phyloP scores from a whole-genome alignment of 2,888 invertebrate species.

The Camptogramma bilineatum region DNA sequence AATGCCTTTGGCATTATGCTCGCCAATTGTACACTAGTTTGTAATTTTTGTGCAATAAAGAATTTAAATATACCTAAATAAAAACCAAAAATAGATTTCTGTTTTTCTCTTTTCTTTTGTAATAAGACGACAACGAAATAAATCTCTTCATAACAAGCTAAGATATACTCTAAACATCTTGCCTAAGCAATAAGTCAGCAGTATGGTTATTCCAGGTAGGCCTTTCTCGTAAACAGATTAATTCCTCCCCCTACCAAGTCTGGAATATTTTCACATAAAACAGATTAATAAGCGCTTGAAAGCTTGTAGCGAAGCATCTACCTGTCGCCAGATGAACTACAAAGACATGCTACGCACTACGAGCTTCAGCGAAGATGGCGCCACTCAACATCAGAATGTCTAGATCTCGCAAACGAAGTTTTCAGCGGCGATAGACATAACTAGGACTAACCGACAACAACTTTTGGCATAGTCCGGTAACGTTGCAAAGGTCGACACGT shows the following conservation, averaged over 20 bases:
- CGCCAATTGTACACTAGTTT: too few species aligned
- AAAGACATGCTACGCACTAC: too few species aligned
- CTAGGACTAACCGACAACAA: too few species aligned
- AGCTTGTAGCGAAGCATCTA: neutral
- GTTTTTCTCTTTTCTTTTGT: neutral
- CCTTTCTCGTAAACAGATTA: conserved; percentile 76
- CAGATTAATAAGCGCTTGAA: neutral
- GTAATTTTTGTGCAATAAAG: too few species aligned
- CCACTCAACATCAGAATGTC: too few species aligned
- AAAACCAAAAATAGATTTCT: neutral
- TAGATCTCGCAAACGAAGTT: too few species aligned
- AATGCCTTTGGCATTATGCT: too few species aligned
- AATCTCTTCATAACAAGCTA: conserved; percentile 9
- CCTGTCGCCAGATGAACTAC: too few species aligned
- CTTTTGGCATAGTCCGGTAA: too few species aligned
- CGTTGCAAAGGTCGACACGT: too few species aligned
- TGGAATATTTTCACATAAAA: conserved; percentile 47
- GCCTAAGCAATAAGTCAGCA: conserved; percentile 49
- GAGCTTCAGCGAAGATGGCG: too few species aligned
- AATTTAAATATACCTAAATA: neutral
- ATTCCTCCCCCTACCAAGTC: conserved; percentile 60
- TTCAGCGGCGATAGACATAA: too few species aligned
- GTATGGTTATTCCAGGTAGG: conserved; percentile 57
- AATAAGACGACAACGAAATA: neutral
- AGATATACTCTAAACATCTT: conserved; percentile 11